A percentile compares a stretch with the other conserved stretches of the same genome.
Conservation (phyloP, 2,113 vertebrate species). For the Xiphophorus hellerii region DNA sequence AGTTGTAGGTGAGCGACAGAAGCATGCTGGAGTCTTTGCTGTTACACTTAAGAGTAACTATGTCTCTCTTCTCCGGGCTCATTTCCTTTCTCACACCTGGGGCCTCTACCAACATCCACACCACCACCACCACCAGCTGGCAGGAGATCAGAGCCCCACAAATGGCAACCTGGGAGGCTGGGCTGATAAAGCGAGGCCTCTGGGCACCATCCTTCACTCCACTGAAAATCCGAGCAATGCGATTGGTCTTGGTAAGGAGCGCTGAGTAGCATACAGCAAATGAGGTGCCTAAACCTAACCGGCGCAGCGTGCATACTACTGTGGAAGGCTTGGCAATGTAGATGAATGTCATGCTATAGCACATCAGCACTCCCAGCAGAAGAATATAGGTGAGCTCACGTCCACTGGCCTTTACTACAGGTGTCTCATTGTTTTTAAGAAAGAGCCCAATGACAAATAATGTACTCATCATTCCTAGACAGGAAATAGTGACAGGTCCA, state of each 20-base stretch:
- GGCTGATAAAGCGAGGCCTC: conserved; percentile 95
- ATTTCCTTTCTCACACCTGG: conserved; percentile 95
- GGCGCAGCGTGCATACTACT: conserved; percentile 88
- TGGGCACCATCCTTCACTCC: conserved; percentile 93
- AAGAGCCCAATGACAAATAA: conserved; percentile 92
- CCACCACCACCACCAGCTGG: conserved; percentile 90
- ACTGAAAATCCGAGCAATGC: conserved; percentile 95
- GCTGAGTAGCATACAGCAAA: conserved; percentile 97
- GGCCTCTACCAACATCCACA: conserved; percentile 93
- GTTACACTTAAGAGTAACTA: conserved; percentile 96
- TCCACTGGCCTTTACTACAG: conserved; percentile 95
- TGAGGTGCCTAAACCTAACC: conserved; percentile 92
- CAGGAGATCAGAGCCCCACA: conserved; percentile 94
- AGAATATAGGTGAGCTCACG: conserved; percentile 98
- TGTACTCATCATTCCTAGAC: conserved; percentile 92
- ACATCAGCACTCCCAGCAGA: conserved; percentile 92
- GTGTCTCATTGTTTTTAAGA: conserved; percentile 90
- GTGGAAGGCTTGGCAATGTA: conserved; percentile 95
- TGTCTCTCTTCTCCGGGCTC: conserved; percentile 89
- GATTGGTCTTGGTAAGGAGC: conserved; percentile 97
- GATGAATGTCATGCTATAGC: conserved; percentile 97
- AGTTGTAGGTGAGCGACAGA: conserved; percentile 94
- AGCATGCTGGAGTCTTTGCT: conserved; percentile 97
- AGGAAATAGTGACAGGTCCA: conserved; percentile 93
- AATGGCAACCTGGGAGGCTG: conserved; percentile 95